Percentiles rank a stretch among this genome's conserved stretches.
Evolutionary conservation across 2,797 vertebrate genomes (phyloP).

Genomic region (Sitta carolinensis): DNA sequence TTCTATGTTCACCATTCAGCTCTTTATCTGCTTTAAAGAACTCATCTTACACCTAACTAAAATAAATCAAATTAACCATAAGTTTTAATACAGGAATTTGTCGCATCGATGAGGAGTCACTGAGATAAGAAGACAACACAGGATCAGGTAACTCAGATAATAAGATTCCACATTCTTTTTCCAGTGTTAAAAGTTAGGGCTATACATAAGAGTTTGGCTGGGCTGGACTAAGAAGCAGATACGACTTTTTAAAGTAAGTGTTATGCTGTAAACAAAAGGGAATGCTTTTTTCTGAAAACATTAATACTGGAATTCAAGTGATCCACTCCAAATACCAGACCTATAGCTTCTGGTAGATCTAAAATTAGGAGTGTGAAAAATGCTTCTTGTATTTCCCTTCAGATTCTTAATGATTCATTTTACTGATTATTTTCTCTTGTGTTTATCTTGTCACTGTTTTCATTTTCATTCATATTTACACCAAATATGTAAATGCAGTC

Average conservation of each 20-base stretch:
- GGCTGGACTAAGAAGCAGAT: neutral
- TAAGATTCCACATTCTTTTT: neutral
- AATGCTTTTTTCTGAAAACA: neutral
- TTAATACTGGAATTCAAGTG: neutral
- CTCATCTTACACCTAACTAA: neutral
- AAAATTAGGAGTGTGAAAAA: neutral
- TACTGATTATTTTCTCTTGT: slow-evolving; percentile 27
- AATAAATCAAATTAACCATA: neutral
- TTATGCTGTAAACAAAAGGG: neutral
- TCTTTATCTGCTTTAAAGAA: neutral
- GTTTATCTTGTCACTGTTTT: slow-evolving; percentile 54
- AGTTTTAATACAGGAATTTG: neutral
- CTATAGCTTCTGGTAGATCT: neutral
- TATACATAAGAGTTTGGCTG: neutral
- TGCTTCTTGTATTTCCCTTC: neutral
- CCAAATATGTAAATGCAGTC: slow-evolving; percentile 66
- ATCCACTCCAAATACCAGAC: neutral
- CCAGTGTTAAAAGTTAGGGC: neutral
- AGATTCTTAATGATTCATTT: slow-evolving; percentile 32
- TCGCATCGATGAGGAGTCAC: neutral
- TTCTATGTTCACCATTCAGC: neutral
- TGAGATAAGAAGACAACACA: neutral
- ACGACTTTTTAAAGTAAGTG: neutral
- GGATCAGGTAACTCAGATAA: neutral
- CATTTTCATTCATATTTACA: slow-evolving; percentile 56